Evolutionary conservation across 2,888 invertebrate species (phyloP).

Genomic region (Timandra comae): DNA sequence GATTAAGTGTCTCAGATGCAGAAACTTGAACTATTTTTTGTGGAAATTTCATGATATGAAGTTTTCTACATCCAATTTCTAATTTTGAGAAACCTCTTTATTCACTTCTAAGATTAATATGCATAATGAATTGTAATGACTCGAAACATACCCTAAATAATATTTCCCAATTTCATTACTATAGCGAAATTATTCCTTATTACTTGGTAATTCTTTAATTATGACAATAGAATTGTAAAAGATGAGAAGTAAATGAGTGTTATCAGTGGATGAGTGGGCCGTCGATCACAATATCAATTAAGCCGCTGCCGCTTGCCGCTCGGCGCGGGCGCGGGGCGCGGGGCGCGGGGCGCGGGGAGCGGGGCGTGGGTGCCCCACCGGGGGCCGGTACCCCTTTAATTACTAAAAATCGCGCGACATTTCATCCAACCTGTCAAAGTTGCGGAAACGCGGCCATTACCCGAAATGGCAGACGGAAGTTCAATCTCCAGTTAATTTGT

Average conservation of each 20-base stretch:
- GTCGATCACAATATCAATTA: slow-evolving; percentile 23
- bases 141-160: too few species aligned
- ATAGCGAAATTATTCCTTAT: slow-evolving; percentile 3
- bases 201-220: slow-evolving; percentile 8
- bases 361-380: not conserved
- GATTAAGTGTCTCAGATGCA: too few species aligned
- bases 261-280: too few species aligned
- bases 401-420: slow-evolving; percentile 72
- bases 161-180: slow-evolving; percentile 4
- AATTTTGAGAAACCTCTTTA: too few species aligned
- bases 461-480: slow-evolving; percentile 47
- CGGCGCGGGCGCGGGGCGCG: too few species aligned
- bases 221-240: too few species aligned
- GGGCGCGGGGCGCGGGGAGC: slow-evolving; percentile 2
- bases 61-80: too few species aligned
- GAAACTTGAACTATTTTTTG: too few species aligned
- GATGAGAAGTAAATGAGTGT: too few species aligned
- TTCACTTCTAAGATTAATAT: too few species aligned
- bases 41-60: too few species aligned
- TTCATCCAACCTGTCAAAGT: slow-evolving; percentile 70
- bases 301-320: slow-evolving; percentile 14
- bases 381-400: slow-evolving; percentile 48
- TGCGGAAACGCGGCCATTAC: slow-evolving; percentile 51
- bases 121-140: too few species aligned
- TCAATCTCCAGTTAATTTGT: slow-evolving; percentile 58